These are phyloP conservation scores for Panopea generosa DNA, from an alignment of 2,888 invertebrate species.

Conservation along the genomic window DNA sequence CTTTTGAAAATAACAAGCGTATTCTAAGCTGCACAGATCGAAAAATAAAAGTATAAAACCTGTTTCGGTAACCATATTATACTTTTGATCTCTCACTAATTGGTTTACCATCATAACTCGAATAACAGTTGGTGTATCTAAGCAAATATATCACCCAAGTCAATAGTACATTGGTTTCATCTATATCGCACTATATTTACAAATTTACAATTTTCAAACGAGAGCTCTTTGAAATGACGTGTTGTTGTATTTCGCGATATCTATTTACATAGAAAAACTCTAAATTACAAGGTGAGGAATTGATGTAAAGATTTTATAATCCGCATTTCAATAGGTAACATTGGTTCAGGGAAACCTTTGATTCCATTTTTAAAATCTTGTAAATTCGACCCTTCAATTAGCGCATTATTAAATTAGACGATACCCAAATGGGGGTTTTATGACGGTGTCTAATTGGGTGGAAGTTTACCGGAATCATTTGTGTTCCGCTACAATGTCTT, in stretches of 20 bases:
- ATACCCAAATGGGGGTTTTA: slow-evolving; percentile 3
- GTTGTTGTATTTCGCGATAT: slow-evolving; percentile 16
- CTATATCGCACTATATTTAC: no score
- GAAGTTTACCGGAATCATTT: neutral
- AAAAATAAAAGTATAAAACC: no score
- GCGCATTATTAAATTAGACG: neutral
- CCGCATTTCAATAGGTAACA: slow-evolving; percentile 18
- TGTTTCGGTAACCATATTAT: no score
- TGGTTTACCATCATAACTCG: no score
- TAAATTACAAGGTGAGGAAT: slow-evolving; percentile 30
- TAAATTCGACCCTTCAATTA: slow-evolving; percentile 5
- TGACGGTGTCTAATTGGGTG: neutral
- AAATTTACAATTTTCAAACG: no score
- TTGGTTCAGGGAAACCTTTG: slow-evolving; percentile 16
- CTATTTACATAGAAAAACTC: slow-evolving; percentile 31
- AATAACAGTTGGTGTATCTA: no score
- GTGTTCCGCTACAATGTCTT: neutral
- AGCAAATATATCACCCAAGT: no score
- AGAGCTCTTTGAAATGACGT: neutral
- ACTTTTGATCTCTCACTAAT: no score
- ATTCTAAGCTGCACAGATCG: no score
- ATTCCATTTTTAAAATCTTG: neutral
- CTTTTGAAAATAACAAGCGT: no score
- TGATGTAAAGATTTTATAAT: no score
- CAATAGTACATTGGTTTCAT: neutral